Evolutionary conservation across 1,140 invertebrate species (phyloP), one percentile per base, ranked within the genome.

Genomic region (Conopomorpha cramerella): DNA sequence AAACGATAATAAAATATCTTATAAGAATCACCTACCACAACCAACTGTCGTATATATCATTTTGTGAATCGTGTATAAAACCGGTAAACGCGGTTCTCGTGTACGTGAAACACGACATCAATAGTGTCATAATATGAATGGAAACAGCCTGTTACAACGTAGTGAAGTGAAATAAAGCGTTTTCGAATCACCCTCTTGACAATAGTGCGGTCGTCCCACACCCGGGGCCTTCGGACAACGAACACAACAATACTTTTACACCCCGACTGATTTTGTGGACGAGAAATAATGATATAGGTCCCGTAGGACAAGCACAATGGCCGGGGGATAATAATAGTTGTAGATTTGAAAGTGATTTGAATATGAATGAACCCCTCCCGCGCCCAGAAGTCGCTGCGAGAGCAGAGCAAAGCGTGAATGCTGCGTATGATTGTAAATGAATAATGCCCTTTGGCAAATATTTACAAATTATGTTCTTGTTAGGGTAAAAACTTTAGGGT

Each of bases 281-380:
- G 46, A 45, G 16, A 55, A 58, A 68, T 72, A 67, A 70, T 65
- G 56, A 67, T 60, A 67, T 70, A 71, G 61, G 61, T 71, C 70
- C 58, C 70, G 39, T 48, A 66, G 66, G 70, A 67, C 52, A 43
- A 25, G 58, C 55, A 74, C 70, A 74, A 74, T 71, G 58, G 54
- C 26, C 45, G 38, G 40, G 53, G 66, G 51, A 67, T 74, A 74
- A 74, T 74, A 71, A 71, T 74, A 74, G 66, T 73, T 70, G 65
- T 71, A 74, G 66, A 71, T 74, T 70, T 71, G 65, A 71, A 61
- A 65, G 61, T 60, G 54, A 74, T 74, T 74, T 71, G 59, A 71
- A 74, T 74, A 66, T 74, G 66, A 74, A 74, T 71, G 54, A 61
- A 48, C 53, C 68, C 70, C 66, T 71, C 66, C 64, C 57, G 68